Evolutionary conservation across 2,888 invertebrate genomes (phyloP), one percentile per base, ranked within the genome.

Genomic region (Drosophila paucipuncta): DNA sequence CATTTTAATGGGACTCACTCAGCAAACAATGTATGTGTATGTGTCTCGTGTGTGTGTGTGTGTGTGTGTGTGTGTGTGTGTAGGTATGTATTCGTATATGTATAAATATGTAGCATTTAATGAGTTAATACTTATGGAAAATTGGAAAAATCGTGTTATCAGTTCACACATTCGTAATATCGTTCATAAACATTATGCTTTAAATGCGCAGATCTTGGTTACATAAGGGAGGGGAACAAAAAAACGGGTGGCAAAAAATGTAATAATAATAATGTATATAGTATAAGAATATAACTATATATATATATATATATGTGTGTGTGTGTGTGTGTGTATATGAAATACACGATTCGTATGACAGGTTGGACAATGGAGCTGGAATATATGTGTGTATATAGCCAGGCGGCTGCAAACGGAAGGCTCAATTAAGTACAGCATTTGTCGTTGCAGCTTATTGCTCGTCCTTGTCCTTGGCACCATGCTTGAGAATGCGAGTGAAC

Each of bases 401-500:
- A 61, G 25, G 13, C 47, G 57, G 57, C 47, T 57, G 69, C 41
- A 39, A 41, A 61, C 62, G 75, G 69, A 54, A 66, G 63, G 74
- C 79, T 57, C 22, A 50, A 30, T 65, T 66, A 66, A 66, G 66
- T 79, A 60, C 73, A 73, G n/a, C 59, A 43, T 18, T 41, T 22
- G 2, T 28, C 65, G 94, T 95, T 28, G 49, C 22, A 37, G 25
- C 33, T 59, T 68, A 97, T 94, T 97, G 97, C 92, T 99, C 99
- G 94, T 99, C 99, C 94, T 99, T 98, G 87, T 99, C 99, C 94
- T 99, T 99, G 91, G 99, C 99, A 58, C 99, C 99, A 91, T 99
- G 99, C 93, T 99, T 99, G 86, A 99, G 95, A 92, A 99, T 99
- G 92, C 99, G 96, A 41, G 99, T 99, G 93, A 99, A 99, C 94